These are phyloP conservation scores for Sericinus montela DNA, from an alignment of 2,888 invertebrate species.

Conservation along the genomic window DNA sequence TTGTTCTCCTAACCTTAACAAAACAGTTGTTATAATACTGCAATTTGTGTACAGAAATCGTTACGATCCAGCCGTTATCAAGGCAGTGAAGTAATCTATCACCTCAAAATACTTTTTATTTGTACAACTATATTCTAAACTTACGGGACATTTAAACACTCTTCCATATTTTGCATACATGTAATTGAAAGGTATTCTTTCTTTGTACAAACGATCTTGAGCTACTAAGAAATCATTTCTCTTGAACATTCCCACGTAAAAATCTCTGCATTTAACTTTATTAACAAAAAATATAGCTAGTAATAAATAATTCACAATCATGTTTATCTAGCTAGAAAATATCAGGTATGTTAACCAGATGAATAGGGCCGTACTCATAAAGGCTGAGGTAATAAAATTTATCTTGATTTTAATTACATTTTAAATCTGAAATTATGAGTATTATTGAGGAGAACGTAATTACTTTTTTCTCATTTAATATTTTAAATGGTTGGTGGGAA, in stretches of 20 bases:
- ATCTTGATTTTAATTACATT: constrained; percentile 8
- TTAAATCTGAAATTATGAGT: constrained; percentile 1
- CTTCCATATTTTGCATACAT: constrained; percentile 51
- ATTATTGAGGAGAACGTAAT: constrained; percentile 1
- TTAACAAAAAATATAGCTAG: constrained; percentile 7
- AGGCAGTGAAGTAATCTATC: no score
- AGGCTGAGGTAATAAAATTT: constrained; percentile 11
- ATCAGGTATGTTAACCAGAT: neutral
- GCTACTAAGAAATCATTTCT: constrained; percentile 54
- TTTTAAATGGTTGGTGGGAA: neutral
- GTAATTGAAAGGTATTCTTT: constrained; percentile 32
- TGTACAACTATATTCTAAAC: constrained; percentile 16
- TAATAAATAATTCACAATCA: constrained; percentile 10
- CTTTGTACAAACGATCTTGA: constrained; percentile 50
- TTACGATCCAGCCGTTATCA: neutral
- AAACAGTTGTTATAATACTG: no score
- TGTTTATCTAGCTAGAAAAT: neutral
- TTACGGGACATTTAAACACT: constrained; percentile 53
- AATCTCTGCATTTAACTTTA: constrained; percentile 40
- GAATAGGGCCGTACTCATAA: neutral
- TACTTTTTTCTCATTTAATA: neutral
- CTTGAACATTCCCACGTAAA: constrained; percentile 56
- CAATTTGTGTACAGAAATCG: no score
- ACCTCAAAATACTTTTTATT: neutral
- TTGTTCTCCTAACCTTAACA: no score